Conservation (phyloP, 2,888 invertebrate genomes). For the Smittia sp. region DNA sequence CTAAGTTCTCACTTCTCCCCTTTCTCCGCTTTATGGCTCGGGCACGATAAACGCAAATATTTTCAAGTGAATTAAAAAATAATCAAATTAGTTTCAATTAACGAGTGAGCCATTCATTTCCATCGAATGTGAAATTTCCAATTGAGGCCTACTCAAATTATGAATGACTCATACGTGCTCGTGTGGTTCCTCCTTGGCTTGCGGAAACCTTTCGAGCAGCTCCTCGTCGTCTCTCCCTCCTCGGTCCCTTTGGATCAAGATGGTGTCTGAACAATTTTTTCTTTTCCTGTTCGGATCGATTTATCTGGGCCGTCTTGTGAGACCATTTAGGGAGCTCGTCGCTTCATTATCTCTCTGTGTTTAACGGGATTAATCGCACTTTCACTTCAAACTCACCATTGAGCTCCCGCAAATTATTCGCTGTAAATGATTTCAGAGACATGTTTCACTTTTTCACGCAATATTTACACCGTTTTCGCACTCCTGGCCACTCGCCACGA, state of each 20-base stretch:
- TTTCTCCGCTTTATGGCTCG: too few species aligned
- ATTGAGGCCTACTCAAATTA: background rate
- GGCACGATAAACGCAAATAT: too few species aligned
- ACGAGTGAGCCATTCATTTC: background rate
- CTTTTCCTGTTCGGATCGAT: background rate
- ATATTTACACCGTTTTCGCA: background rate
- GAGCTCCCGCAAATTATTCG: constrained; percentile 15
- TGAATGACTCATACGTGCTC: background rate
- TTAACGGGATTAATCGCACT: background rate
- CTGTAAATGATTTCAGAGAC: constrained; percentile 30
- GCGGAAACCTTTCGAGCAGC: background rate
- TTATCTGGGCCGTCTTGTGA: background rate
- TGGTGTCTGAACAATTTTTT: constrained; percentile 2
- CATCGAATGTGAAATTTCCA: background rate
- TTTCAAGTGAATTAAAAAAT: background rate
- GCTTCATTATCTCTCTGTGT: background rate
- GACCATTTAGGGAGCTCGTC: background rate
- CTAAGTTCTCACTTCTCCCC: too few species aligned
- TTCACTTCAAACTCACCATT: constrained; percentile 13
- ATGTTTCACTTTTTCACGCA: background rate
- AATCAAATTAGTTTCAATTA: constrained; percentile 9
- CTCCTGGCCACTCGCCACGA: background rate
- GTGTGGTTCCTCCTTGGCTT: background rate
- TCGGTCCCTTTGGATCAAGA: background rate
- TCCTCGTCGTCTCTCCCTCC: background rate